Evolutionary conservation across 2,888 invertebrate species (phyloP).

Genomic region (Drosophila testacea): DNA sequence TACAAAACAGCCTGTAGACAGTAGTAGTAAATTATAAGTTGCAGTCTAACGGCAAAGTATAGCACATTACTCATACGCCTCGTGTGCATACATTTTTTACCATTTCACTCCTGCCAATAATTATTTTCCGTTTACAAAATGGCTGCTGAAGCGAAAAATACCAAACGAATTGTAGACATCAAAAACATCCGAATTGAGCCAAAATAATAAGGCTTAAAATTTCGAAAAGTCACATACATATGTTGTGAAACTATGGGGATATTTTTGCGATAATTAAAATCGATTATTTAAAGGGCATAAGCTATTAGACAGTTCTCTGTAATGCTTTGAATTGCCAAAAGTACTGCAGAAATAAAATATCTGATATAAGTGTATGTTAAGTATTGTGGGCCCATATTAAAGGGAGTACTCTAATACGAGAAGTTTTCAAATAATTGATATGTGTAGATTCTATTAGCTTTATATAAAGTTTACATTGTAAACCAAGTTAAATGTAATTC

Average conservation of each 20-base stretch:
- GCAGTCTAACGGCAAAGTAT: conserved; percentile 61
- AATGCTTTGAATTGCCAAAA: neutral
- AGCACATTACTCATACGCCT: conserved; percentile 76
- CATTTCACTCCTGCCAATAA: conserved; percentile 54
- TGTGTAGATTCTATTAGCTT: too few species aligned
- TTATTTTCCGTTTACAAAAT: conserved; percentile 78
- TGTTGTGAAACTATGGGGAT: neutral
- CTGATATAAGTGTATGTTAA: too few species aligned
- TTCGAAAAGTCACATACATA: neutral
- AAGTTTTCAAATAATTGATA: too few species aligned
- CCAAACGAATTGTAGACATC: conserved; percentile 3
- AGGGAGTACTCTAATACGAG: neutral
- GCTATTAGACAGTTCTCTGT: neutral
- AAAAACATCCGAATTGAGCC: conserved; percentile 4
- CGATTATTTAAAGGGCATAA: neutral
- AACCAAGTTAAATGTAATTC: too few species aligned
- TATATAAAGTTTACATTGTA: too few species aligned
- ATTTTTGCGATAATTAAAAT: neutral
- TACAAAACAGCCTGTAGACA: conserved; percentile 73
- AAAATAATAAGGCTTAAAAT: neutral
- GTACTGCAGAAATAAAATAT: neutral
- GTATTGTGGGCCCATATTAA: too few species aligned
- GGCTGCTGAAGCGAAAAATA: conserved; percentile 41
- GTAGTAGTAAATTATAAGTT: conserved; percentile 76
- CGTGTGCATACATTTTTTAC: conserved; percentile 69